phyloP scores from a whole-genome alignment of 2,113 vertebrate species.

The Lycaon pictus region DNA sequence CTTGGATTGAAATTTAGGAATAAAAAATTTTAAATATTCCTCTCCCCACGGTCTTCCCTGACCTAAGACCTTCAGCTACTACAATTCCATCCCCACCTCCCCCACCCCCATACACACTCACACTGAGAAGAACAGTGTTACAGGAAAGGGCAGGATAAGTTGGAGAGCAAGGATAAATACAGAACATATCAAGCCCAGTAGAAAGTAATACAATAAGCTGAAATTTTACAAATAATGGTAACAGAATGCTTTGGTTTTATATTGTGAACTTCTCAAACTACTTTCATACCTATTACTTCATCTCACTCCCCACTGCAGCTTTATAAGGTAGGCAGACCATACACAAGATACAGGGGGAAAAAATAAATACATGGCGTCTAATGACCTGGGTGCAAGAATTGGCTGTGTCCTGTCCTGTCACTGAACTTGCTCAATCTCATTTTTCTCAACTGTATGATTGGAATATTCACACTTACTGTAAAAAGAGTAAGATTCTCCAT shows the following conservation, averaged over 20 bases:
- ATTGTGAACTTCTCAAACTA: not conserved
- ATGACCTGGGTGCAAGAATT: not conserved
- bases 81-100: not conserved
- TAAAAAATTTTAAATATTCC: not conserved
- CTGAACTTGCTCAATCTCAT: not conserved
- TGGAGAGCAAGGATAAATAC: not conserved
- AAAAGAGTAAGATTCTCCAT: not conserved
- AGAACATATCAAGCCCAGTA: not conserved
- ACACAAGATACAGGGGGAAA: rapidly evolving
- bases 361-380: not conserved
- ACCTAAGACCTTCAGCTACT: not conserved
- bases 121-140: not conserved
- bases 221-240: constrained; percentile 5
- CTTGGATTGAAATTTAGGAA: not conserved
- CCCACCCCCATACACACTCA: not conserved
- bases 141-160: not conserved
- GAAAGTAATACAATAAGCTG: not conserved
- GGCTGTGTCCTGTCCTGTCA: not conserved
- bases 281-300: not conserved
- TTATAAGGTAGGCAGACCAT: not conserved
- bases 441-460: not conserved
- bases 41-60: not conserved
- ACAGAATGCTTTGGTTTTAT: not conserved
- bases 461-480: not conserved
- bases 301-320: not conserved